Conservation (phyloP, 2,113 vertebrate genomes). For the Hippotragus niger region DNA sequence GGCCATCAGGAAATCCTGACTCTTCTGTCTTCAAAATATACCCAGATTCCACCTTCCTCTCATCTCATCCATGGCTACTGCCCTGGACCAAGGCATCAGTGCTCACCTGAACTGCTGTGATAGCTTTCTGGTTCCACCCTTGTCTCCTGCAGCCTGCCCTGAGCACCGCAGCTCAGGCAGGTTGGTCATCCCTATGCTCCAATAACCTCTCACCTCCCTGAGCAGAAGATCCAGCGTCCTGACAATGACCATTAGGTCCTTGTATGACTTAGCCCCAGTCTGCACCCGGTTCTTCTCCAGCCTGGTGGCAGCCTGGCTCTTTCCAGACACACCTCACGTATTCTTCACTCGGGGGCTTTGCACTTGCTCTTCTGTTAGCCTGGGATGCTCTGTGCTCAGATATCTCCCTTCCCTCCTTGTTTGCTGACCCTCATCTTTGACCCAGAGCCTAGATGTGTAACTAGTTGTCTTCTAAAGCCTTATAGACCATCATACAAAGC, state of each 20-base stretch:
- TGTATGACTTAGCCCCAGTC: fast-evolving
- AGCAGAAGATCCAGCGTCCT: background rate
- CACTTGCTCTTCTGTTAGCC: background rate
- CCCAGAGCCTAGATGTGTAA: fast-evolving
- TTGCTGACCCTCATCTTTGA: background rate
- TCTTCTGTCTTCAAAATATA: fast-evolving
- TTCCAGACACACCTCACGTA: fast-evolving
- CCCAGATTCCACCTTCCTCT: background rate
- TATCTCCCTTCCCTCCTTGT: background rate
- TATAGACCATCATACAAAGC: background rate
- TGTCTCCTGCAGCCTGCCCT: background rate
- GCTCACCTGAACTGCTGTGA: background rate
- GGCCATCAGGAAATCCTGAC: background rate
- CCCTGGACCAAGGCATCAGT: too few relatives aligned
- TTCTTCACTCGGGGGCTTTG: background rate
- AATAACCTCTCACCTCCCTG: background rate
- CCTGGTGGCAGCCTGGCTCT: background rate
- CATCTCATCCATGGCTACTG: fast-evolving
- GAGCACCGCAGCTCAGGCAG: background rate
- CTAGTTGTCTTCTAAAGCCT: too few relatives aligned
- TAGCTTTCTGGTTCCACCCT: background rate
- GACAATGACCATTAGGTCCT: background rate
- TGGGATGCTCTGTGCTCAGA: background rate
- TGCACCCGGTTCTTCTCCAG: fast-evolving
- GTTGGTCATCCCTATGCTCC: background rate